A percentile compares a stretch with the other conserved stretches of the same genome.
Conservation (phyloP, 2,797 vertebrate genomes). For the Simalia tracyae region DNA sequence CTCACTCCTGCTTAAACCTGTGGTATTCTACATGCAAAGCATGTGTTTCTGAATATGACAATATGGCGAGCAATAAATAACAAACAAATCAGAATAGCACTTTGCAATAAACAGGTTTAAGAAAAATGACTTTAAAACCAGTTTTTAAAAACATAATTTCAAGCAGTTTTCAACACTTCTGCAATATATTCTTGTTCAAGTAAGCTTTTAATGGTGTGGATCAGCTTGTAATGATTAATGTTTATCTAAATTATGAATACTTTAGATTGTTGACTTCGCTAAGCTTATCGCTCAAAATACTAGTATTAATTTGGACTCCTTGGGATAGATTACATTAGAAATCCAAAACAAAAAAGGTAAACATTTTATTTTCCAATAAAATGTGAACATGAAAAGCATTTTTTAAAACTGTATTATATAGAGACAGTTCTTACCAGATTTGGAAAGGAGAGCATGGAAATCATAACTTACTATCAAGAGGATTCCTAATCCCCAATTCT, state of each 20-base stretch:
- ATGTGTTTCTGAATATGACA: neutral
- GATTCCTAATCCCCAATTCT: neutral
- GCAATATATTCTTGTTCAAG: neutral
- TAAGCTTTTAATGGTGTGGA: neutral
- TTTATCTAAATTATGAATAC: neutral
- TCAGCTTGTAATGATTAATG: neutral
- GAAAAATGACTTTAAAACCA: neutral
- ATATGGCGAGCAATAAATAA: neutral
- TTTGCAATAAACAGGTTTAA: neutral
- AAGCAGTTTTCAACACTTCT: neutral
- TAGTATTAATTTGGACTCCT: neutral
- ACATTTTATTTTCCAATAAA: slow-evolving; percentile 34
- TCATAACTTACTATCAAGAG: neutral
- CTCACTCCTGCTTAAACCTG: neutral
- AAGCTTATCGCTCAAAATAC: neutral
- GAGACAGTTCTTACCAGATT: neutral
- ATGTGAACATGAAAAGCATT: slow-evolving; percentile 35
- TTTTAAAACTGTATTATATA: neutral
- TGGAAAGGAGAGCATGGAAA: neutral
- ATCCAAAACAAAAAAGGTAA: neutral
- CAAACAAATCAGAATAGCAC: neutral
- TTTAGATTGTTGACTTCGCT: neutral
- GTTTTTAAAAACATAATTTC: neutral
- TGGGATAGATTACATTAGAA: neutral
- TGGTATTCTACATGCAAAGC: neutral